A percentile compares a stretch with the other conserved stretches of the same genome.
These are phyloP conservation scores for Tor tambroides DNA, from an alignment of 2,113 vertebrate genomes.

Conservation along the genomic window DNA sequence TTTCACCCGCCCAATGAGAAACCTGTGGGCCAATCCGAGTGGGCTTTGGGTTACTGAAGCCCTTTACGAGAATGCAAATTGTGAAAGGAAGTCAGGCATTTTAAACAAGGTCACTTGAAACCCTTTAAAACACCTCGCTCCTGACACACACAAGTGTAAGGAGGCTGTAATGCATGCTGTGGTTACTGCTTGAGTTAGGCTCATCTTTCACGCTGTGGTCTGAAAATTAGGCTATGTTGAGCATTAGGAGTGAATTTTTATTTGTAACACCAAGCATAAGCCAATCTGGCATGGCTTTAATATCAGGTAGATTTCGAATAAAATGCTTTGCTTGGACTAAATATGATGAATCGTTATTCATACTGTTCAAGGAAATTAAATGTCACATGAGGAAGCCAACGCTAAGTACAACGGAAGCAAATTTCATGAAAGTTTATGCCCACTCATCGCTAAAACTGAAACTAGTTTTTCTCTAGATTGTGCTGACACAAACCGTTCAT, in stretches of 20 bases:
- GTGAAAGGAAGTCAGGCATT: conserved; percentile 28
- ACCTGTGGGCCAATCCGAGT: not conserved
- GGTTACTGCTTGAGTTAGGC: conserved; percentile 22
- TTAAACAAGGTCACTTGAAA: conserved; percentile 46
- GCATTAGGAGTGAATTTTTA: not conserved
- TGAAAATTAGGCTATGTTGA: not conserved
- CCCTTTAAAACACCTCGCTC: conserved; percentile 6
- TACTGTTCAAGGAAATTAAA: not conserved
- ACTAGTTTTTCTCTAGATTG: not conserved
- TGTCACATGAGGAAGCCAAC: not conserved
- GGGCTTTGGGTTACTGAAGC: conserved; percentile 13
- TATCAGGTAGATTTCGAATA: not conserved
- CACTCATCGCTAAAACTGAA: conserved; percentile 15
- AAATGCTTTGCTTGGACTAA: not conserved
- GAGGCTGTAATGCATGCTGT: conserved; percentile 20
- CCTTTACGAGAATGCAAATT: conserved; percentile 19
- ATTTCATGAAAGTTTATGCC: conserved; percentile 27
- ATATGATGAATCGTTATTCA: not conserved
- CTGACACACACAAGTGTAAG: conserved; percentile 29
- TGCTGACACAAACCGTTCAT: conserved; percentile 9
- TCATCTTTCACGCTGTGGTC: conserved; percentile 6
- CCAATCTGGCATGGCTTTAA: not conserved
- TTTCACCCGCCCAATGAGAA: not conserved
- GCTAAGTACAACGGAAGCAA: not conserved
- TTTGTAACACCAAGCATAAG: not conserved